A percentile compares a stretch with the other conserved stretches of the same genome.
These are phyloP conservation scores for Stenolophus ochropezus DNA, from an alignment of 2,888 invertebrate species.

Conservation along the genomic window DNA sequence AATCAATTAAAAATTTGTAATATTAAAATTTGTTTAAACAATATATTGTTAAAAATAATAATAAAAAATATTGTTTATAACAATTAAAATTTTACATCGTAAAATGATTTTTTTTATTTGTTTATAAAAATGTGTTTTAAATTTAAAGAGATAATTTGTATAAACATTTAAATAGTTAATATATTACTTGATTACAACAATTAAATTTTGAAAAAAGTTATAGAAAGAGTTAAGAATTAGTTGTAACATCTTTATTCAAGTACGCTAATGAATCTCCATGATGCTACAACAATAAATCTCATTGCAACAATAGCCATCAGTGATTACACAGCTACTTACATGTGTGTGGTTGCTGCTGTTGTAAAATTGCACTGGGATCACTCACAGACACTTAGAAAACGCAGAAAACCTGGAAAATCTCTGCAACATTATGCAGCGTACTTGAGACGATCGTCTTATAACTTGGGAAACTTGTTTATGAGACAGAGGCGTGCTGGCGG, in stretches of 20 bases:
- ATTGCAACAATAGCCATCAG: background rate
- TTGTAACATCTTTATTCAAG: background rate
- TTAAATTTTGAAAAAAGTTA: background rate
- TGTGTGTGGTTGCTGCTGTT: slow-evolving; percentile 32
- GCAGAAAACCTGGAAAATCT: slow-evolving; percentile 30
- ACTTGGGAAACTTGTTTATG: slow-evolving; percentile 58
- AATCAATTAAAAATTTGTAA: too few species aligned
- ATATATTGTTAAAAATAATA: too few species aligned
- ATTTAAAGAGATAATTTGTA: too few species aligned
- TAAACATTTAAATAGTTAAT: too few species aligned
- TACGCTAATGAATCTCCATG: slow-evolving; percentile 27
- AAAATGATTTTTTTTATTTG: too few species aligned
- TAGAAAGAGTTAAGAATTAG: background rate
- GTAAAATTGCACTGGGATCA: slow-evolving; percentile 1
- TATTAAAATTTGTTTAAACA: too few species aligned
- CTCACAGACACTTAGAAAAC: slow-evolving; percentile 41
- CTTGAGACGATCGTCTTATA: slow-evolving; percentile 48
- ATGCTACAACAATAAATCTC: background rate
- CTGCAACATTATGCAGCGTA: slow-evolving; percentile 58
- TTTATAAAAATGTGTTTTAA: too few species aligned
- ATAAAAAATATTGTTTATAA: too few species aligned
- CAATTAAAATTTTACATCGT: too few species aligned
- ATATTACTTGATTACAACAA: background rate
- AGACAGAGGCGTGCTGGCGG: slow-evolving; percentile 38
- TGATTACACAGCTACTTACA: slow-evolving; percentile 41